A percentile compares a stretch with the other conserved stretches of the same genome.
Conservation (phyloP, 2,797 vertebrate species). For the Anguilla megastoma region DNA sequence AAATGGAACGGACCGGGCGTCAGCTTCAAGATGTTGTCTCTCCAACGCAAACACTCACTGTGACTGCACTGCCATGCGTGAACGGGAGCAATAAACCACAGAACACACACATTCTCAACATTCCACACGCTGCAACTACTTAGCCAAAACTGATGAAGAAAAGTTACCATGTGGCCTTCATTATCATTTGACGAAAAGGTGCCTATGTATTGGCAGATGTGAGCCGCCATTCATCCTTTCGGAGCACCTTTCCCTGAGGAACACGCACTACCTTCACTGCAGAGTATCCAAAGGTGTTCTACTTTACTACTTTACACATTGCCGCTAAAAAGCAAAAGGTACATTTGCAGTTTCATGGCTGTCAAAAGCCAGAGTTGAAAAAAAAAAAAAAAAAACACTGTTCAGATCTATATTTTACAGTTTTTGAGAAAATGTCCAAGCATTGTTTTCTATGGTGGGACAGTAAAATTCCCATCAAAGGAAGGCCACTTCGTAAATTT, state of each 20-base stretch:
- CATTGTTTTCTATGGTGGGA: background rate
- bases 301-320: background rate
- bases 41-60: background rate
- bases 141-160: background rate
- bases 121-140: background rate
- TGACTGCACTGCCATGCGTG: background rate
- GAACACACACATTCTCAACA: background rate
- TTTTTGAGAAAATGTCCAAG: no score
- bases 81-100: background rate
- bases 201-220: background rate
- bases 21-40: background rate
- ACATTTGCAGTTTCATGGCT: background rate
- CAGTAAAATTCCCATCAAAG: background rate
- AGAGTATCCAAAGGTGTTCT: background rate
- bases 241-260: background rate
- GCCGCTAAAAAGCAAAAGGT: background rate
- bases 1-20: background rate
- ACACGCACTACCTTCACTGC: background rate
- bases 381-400: no score
- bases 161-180: background rate
- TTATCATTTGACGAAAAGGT: background rate
- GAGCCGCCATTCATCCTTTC: background rate
- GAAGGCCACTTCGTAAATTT: background rate
- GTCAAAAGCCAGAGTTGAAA: no score
- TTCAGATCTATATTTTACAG: no score